Evolutionary conservation across 2,113 vertebrate genomes (phyloP).

Genomic region (Brienomyrus brachyistius): DNA sequence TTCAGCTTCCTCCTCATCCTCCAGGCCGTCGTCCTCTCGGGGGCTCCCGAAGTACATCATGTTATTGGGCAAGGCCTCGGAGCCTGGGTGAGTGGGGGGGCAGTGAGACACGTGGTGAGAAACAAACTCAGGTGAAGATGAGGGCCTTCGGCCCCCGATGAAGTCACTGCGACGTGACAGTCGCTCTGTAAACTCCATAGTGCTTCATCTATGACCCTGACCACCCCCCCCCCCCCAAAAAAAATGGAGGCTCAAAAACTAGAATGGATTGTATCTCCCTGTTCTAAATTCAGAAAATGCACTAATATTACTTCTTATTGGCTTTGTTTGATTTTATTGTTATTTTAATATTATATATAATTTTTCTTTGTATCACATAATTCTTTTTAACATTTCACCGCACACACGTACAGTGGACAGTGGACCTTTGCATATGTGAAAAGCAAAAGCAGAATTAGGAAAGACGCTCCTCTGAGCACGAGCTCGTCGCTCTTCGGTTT

Average conservation of each 20-base stretch:
- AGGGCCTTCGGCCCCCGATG: not conserved
- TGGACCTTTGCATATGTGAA: not conserved
- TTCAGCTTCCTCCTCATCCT: slow-evolving; percentile 61
- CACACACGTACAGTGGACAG: not conserved
- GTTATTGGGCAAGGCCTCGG: slow-evolving; percentile 78
- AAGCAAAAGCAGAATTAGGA: not conserved
- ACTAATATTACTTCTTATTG: not conserved
- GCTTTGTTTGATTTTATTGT: not conserved
- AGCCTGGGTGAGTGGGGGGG: slow-evolving; percentile 52
- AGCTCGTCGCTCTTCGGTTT: not conserved
- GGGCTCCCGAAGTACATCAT: slow-evolving; percentile 83
- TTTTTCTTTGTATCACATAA: not conserved
- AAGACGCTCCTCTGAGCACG: not conserved
- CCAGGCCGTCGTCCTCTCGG: slow-evolving; percentile 73
- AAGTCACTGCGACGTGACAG: not conserved
- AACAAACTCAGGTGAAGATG: not conserved
- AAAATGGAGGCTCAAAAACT: not conserved
- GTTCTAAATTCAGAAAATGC: not conserved
- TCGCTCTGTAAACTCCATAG: not conserved
- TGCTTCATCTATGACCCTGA: not conserved
- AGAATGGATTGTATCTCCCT: not conserved
- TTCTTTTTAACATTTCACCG: not conserved
- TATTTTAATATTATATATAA: not conserved
- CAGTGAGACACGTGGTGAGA: not conserved
- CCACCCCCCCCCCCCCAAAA: not conserved